Percentiles rank a stretch among this genome's conserved stretches.
phyloP scores from a whole-genome alignment of 2,888 invertebrate genomes.

The Neria commutata region DNA sequence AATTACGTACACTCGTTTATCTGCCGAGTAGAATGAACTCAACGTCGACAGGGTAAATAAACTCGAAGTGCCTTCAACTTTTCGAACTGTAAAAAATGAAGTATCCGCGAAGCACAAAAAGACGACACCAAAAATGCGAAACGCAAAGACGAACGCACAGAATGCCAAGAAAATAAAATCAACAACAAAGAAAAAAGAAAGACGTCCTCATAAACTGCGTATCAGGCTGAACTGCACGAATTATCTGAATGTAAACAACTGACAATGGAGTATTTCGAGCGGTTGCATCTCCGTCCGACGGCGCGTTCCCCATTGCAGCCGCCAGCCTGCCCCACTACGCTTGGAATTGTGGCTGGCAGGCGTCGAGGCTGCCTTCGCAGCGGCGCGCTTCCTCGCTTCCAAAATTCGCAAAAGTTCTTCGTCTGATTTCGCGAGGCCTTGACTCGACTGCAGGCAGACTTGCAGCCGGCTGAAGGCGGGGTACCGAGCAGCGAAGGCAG shows the following conservation, averaged over 20 bases:
- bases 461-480: no score
- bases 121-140: neutral
- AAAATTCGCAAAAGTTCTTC: slow-evolving; percentile 13
- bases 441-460: no score
- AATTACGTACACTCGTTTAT: neutral
- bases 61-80: slow-evolving; percentile 31
- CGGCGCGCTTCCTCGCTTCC: neutral
- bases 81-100: slow-evolving; percentile 27
- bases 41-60: slow-evolving; percentile 22
- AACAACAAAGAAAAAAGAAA: slow-evolving; percentile 7
- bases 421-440: slow-evolving; percentile 19
- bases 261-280: slow-evolving; percentile 9
- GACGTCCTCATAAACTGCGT: slow-evolving; percentile 8
- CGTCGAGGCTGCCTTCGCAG: neutral
- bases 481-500: no score
- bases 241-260: slow-evolving; percentile 29
- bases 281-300: neutral
- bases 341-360: slow-evolving; percentile 27
- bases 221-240: slow-evolving; percentile 20
- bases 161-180: neutral
- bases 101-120: neutral
- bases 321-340: slow-evolving; percentile 31
- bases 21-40: neutral
- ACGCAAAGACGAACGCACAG: neutral
- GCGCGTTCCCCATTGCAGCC: neutral